Percentiles rank a stretch among this genome's conserved stretches.
Conservation (phyloP, 2,113 vertebrate genomes). For the Alethe castanea region DNA sequence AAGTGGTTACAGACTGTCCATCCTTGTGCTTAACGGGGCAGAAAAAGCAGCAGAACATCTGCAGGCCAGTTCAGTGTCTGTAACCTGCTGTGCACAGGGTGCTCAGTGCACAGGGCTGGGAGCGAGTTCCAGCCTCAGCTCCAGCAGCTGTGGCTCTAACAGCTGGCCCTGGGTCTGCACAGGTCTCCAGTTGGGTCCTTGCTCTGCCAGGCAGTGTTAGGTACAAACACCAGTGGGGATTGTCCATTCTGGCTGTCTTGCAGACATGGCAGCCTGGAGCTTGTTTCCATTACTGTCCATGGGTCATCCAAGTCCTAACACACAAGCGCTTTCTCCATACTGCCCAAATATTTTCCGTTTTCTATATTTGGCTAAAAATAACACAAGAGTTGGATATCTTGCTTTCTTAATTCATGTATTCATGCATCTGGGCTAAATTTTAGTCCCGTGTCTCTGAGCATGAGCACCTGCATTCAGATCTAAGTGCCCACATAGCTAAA, state of each 20-base stretch:
- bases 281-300: accelerated
- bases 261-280: neutral
- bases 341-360: neutral
- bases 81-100: neutral
- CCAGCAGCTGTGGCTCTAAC: neutral
- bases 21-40: neutral
- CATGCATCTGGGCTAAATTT: neutral
- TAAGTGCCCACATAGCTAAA: neutral
- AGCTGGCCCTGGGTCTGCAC: neutral
- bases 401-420: neutral
- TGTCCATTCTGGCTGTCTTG: neutral
- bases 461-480: neutral
- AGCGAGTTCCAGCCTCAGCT: neutral
- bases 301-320: neutral
- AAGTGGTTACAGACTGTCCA: neutral
- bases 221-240: neutral
- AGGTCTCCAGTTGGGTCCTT: neutral
- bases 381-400: neutral
- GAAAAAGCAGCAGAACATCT: accelerated
- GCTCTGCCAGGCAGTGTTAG: neutral
- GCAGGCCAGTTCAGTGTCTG: neutral
- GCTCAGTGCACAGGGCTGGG: neutral
- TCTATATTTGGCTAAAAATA: neutral
- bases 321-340: neutral
- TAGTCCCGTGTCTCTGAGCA: neutral